Conservation (phyloP, 1,140 invertebrate genomes). For the Hyles euphorbiae region DNA sequence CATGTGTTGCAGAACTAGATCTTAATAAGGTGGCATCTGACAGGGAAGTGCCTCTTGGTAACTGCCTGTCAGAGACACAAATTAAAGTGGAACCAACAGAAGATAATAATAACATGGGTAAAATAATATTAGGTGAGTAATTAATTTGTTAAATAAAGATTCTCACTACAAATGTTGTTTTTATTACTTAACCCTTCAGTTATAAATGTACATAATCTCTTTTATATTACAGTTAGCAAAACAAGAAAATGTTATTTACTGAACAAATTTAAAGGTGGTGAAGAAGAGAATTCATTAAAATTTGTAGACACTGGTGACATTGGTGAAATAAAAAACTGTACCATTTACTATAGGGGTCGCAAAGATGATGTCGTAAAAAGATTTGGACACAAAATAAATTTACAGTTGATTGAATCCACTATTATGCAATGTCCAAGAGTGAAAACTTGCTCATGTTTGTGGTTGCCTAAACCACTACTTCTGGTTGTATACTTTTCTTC, state of each 20-base stretch:
- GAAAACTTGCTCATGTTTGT: constrained; percentile 71
- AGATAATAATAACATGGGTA: constrained; percentile 66
- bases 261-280: constrained; percentile 64
- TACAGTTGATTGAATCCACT: constrained; percentile 77
- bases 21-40: constrained; percentile 40
- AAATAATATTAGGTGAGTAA: constrained; percentile 77
- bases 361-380: constrained; percentile 83
- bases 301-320: constrained; percentile 83
- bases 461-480: constrained; percentile 67
- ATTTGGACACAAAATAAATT: constrained; percentile 81
- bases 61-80: constrained; percentile 78
- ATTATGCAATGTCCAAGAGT: constrained; percentile 67
- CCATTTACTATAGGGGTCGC: constrained; percentile 80
- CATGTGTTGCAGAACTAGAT: constrained; percentile 78
- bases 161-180: background rate
- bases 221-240: constrained; percentile 75
- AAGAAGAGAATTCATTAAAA: constrained; percentile 55
- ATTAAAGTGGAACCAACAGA: constrained; percentile 62
- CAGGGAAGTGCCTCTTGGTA: constrained; percentile 75
- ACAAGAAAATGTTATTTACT: constrained; percentile 79
- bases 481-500: constrained; percentile 74
- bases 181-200: constrained; percentile 8
- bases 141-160: constrained; percentile 1
- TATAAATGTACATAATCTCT: constrained; percentile 10
- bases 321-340: constrained; percentile 72